Evolutionary conservation across 2,113 vertebrate genomes (phyloP), one percentile per base, ranked within the genome.

Genomic region (Pteronura brasiliensis): DNA sequence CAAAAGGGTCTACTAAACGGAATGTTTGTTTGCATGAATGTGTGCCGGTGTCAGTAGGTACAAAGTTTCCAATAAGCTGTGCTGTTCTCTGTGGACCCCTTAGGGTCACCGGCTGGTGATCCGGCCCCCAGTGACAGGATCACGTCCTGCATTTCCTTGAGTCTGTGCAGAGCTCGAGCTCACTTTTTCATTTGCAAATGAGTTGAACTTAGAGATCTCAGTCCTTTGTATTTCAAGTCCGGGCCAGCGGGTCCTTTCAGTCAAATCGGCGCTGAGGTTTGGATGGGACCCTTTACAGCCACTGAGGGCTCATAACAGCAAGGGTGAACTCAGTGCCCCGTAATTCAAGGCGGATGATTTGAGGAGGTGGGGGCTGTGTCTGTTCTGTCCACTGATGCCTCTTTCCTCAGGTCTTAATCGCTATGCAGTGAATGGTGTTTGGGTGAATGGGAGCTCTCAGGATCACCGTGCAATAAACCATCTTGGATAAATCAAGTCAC

Each of bases 111-210:
- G 17, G 23, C 4, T 49, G 72, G 18, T 2, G 9, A 59, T 13
- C 39, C 0, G 0, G 31, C 74, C 31, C 57, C 47, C 76, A 27
- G 34, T 44, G 34, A 77, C 36, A 10, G 0, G 34, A 39, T 10
- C 31, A 31, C 74, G 25, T n/a, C 59, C 69, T 39, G 42, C 44
- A n/a, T 34, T 42, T 91, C 69, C 82, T 89, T 65, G 36, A 11
- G 27, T 47, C 5, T 1, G 0, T 61, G 8, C 31, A 34, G 0
- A 67, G 8, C 31, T 39, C 1, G 0, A 59, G 8, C 23, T 39
- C 39, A 39, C 15, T 2, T 47, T 79, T 61, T 52, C 49, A 49
- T 69, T 34, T 69, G 88, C 36, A 36, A 44, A 49, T 65, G 31
- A 71, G 47, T 27, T 27, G 34, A 81, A 21, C 57, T 39, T 8